Evolutionary conservation across 2,888 invertebrate species (phyloP).

Genomic region (Aphodius granarius): DNA sequence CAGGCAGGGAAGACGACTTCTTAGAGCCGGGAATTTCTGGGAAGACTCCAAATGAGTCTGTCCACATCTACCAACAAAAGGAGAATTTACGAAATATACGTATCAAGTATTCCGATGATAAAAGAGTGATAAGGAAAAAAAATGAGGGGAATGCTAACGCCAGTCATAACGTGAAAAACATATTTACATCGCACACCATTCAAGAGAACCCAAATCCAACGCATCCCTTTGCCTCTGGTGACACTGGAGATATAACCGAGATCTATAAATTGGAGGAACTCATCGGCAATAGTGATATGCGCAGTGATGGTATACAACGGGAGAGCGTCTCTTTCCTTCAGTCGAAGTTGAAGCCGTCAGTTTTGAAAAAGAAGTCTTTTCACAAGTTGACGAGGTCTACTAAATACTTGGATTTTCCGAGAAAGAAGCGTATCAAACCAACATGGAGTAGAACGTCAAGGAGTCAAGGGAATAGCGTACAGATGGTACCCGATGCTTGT

Average conservation of each 20-base stretch:
- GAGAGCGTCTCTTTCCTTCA: neutral
- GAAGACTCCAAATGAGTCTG: slow-evolving; percentile 17
- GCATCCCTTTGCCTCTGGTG: slow-evolving; percentile 16
- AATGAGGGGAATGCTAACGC: neutral
- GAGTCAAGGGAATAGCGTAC: neutral
- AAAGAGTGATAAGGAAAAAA: neutral
- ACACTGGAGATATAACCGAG: neutral
- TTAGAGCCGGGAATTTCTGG: slow-evolving; percentile 30
- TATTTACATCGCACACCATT: slow-evolving; percentile 13
- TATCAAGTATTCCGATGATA: neutral
- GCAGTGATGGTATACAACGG: neutral
- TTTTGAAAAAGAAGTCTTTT: slow-evolving; percentile 17
- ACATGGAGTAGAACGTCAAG: neutral
- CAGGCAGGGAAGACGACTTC: slow-evolving; percentile 20
- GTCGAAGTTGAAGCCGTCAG: slow-evolving; percentile 2
- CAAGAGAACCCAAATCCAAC: neutral
- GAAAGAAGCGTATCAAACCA: slow-evolving; percentile 10
- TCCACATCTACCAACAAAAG: neutral
- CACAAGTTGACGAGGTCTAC: slow-evolving; percentile 23
- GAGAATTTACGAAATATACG: slow-evolving; percentile 1
- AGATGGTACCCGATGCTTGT: neutral
- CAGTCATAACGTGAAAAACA: slow-evolving; percentile 15
- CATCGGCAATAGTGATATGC: neutral
- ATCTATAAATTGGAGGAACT: slow-evolving; percentile 24
- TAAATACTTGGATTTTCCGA: slow-evolving; percentile 22